Conservation (phyloP, 1,140 invertebrate species). For the Drosophila subpulchrella region DNA sequence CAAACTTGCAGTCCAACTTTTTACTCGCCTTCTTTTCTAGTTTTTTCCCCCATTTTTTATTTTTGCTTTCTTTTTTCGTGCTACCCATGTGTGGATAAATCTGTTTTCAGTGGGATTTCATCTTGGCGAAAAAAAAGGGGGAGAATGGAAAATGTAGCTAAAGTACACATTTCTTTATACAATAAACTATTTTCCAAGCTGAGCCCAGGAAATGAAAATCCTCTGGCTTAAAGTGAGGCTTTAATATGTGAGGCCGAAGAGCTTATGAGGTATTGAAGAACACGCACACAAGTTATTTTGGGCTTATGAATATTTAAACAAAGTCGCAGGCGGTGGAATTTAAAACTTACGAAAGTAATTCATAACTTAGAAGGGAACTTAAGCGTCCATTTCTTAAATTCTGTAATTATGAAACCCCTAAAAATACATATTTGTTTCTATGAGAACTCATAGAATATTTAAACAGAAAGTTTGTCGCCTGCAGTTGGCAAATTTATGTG, state of each 20-base stretch:
- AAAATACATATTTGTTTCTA: too few species aligned
- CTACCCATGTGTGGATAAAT: conserved; percentile 29
- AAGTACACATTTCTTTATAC: conserved; percentile 12
- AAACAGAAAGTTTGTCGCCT: not conserved
- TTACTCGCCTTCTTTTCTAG: conserved; percentile 13
- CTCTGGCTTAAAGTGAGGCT: conserved; percentile 4
- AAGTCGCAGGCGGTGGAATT: not conserved
- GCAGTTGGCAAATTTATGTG: not conserved
- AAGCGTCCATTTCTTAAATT: not conserved
- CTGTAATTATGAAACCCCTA: too few species aligned
- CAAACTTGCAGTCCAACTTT: conserved; percentile 42
- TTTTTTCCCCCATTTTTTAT: conserved; percentile 4
- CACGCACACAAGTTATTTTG: not conserved
- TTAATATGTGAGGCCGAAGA: not conserved
- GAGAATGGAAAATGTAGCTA: not conserved
- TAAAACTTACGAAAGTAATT: not conserved
- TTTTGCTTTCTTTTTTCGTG: too few species aligned
- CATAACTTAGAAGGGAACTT: not conserved
- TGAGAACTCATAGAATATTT: too few species aligned
- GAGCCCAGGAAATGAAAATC: conserved; percentile 15
- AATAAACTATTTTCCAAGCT: conserved; percentile 5
- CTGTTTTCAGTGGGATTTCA: conserved; percentile 21
- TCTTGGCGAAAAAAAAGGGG: not conserved
- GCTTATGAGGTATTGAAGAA: conserved; percentile 5
- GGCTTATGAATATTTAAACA: not conserved